Percentiles rank a stretch among this genome's conserved stretches.
phyloP scores from a whole-genome alignment of 2,888 invertebrate species.

The Cephus spinipes region DNA sequence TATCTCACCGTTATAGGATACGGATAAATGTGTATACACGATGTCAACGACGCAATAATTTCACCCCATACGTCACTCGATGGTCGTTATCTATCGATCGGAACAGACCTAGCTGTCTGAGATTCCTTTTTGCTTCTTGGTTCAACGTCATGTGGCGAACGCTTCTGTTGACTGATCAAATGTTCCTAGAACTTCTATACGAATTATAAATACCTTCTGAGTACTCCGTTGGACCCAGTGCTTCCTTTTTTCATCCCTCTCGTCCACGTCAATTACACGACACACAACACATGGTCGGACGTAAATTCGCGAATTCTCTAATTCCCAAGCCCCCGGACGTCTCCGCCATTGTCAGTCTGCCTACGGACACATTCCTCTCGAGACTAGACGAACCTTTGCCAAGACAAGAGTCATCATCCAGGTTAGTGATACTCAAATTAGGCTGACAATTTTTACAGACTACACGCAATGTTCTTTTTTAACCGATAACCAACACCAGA shows the following conservation, averaged over 20 bases:
- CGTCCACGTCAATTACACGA: background rate
- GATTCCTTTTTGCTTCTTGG: background rate
- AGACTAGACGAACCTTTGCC: constrained; percentile 28
- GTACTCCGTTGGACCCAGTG: background rate
- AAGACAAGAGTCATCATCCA: constrained; percentile 31
- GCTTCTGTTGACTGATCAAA: background rate
- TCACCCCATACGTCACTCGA: background rate
- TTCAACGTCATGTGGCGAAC: background rate
- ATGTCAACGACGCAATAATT: background rate
- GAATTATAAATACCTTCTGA: background rate
- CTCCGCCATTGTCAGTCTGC: constrained; percentile 20
- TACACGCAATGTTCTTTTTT: constrained; percentile 18
- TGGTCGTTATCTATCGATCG: background rate
- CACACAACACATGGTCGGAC: background rate
- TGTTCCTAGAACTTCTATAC: background rate
- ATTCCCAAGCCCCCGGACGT: background rate
- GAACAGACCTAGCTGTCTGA: background rate
- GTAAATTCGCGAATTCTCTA: background rate
- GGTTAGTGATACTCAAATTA: constrained; percentile 29
- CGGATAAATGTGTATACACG: background rate
- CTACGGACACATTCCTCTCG: constrained; percentile 28
- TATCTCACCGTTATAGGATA: background rate
- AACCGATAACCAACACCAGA: background rate
- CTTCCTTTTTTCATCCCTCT: background rate
- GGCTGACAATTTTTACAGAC: constrained; percentile 23